Percentiles rank a stretch among this genome's conserved stretches.
These are phyloP conservation scores for Lumbricus terrestris DNA, from an alignment of 2,888 invertebrate species.

Conservation along the genomic window DNA sequence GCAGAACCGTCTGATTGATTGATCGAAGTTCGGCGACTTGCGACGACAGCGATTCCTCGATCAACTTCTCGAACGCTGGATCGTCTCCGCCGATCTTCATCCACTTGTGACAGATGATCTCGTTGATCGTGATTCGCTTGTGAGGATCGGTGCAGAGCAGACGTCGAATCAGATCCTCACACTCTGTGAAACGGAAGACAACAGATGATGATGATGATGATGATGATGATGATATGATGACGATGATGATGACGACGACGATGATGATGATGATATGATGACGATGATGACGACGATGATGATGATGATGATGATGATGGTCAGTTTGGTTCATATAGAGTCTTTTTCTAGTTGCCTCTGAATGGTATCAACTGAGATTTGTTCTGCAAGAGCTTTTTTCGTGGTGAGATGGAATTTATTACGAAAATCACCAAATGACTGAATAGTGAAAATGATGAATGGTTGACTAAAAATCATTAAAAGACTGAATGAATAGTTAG, in stretches of 20 bases:
- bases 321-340: not conserved
- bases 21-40: slow-evolving; percentile 37
- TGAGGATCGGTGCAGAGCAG: slow-evolving; percentile 27
- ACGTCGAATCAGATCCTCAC: slow-evolving; percentile 28
- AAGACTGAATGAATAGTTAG: too few relatives aligned
- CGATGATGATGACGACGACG: too few relatives aligned
- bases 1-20: slow-evolving; percentile 49
- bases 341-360: not conserved
- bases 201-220: not conserved
- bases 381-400: not conserved
- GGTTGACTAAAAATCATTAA: too few relatives aligned
- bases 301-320: too few relatives aligned
- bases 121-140: slow-evolving; percentile 26
- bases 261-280: too few relatives aligned
- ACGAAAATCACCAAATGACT: not conserved
- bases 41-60: slow-evolving; percentile 8
- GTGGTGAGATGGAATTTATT: not conserved
- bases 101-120: slow-evolving; percentile 27
- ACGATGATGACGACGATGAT: too few relatives aligned
- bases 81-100: slow-evolving; percentile 46
- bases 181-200: slow-evolving; percentile 11
- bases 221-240: too few relatives aligned
- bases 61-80: slow-evolving; percentile 43
- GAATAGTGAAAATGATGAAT: too few relatives aligned
- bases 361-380: not conserved